Conservation (phyloP, 2,888 invertebrate species). For the Caenorhabditis angaria region DNA sequence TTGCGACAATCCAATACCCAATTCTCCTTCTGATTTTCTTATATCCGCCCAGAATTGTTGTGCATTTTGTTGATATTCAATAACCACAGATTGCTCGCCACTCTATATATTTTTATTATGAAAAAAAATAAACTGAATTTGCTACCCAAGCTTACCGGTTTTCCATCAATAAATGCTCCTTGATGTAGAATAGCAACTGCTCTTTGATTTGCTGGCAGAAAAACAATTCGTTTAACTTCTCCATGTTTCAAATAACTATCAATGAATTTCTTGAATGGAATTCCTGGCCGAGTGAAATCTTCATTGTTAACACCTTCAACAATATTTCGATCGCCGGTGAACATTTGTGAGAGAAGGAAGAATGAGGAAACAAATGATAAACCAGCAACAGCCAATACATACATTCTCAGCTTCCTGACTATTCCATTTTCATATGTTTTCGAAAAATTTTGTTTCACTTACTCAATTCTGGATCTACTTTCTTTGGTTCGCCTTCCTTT, state of each 20-base stretch:
- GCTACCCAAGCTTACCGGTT: too few relatives aligned
- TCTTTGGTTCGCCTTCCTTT: slow-evolving; percentile 15
- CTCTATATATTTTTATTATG: neutral
- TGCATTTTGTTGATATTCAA: slow-evolving; percentile 47
- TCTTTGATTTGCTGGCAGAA: slow-evolving; percentile 43
- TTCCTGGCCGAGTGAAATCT: slow-evolving; percentile 46
- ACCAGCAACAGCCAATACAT: slow-evolving; percentile 46
- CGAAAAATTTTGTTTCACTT: slow-evolving; percentile 16
- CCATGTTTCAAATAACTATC: slow-evolving; percentile 51
- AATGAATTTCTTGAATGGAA: slow-evolving; percentile 46
- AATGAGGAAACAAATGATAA: slow-evolving; percentile 51
- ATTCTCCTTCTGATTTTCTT: slow-evolving; percentile 48
- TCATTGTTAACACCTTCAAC: slow-evolving; percentile 36
- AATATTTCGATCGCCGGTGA: slow-evolving; percentile 40
- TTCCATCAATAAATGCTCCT: slow-evolving; percentile 54
- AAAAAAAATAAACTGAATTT: neutral
- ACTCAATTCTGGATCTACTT: slow-evolving; percentile 33
- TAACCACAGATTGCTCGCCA: slow-evolving; percentile 37
- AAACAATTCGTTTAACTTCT: slow-evolving; percentile 53
- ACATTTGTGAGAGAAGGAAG: slow-evolving; percentile 46
- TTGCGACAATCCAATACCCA: slow-evolving; percentile 53
- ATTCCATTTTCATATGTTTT: slow-evolving; percentile 10
- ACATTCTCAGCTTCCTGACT: slow-evolving; percentile 52
- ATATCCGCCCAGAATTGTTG: slow-evolving; percentile 60
- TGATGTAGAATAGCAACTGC: slow-evolving; percentile 54